These are phyloP conservation scores for Cenopis cana DNA, from an alignment of 2,888 invertebrate species.

Conservation along the genomic window DNA sequence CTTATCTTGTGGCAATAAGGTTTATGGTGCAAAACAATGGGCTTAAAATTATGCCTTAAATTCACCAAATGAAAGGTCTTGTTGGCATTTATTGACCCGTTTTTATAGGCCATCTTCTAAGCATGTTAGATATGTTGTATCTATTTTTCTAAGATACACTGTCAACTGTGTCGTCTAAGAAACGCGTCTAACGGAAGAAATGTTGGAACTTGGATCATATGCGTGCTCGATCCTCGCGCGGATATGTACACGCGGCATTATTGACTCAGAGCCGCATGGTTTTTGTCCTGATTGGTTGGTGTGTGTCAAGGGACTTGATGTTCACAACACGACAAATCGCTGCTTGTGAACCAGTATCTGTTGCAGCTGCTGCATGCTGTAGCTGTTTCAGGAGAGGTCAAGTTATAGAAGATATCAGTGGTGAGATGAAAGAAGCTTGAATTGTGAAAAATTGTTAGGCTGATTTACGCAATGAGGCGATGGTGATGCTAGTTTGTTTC, in stretches of 20 bases:
- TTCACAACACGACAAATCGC: neutral
- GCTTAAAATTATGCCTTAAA: no score
- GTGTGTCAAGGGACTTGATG: constrained; percentile 1
- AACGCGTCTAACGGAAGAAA: no score
- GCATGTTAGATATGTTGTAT: no score
- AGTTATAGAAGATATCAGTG: neutral
- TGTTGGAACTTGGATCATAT: neutral
- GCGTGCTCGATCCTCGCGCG: neutral
- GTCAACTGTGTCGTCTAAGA: no score
- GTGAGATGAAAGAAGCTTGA: neutral
- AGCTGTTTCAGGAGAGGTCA: neutral
- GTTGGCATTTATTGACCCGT: no score
- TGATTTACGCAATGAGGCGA: neutral
- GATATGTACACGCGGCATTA: neutral
- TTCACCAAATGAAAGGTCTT: no score
- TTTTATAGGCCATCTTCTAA: no score
- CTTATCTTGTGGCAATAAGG: no score
- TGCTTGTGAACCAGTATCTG: neutral
- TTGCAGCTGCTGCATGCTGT: neutral
- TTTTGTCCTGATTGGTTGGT: neutral
- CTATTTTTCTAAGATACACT: no score
- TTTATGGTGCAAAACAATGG: no score
- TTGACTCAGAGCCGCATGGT: constrained; percentile 2
- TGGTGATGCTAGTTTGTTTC: neutral
- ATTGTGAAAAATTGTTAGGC: neutral